Conservation (phyloP, 2,797 vertebrate species). For the Bradypus variegatus region DNA sequence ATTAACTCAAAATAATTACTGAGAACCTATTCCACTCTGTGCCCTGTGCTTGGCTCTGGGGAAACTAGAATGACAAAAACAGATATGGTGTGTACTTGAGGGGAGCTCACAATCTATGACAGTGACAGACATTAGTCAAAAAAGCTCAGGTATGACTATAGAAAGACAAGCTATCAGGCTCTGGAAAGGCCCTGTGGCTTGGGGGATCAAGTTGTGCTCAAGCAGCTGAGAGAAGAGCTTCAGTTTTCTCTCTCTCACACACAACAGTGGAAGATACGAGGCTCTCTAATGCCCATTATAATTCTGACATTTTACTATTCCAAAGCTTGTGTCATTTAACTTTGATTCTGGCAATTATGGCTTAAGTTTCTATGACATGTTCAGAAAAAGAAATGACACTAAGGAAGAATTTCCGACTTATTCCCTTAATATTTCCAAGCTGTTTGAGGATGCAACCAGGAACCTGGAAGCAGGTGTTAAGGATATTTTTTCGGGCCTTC, state of each 20-base stretch:
- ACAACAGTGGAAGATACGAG: background rate
- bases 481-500: background rate
- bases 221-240: background rate
- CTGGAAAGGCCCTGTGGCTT: background rate
- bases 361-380: background rate
- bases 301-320: background rate
- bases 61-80: background rate
- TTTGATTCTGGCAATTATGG: background rate
- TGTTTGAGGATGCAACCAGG: constrained; percentile 7
- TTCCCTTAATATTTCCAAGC: constrained; percentile 14
- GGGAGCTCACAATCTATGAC: background rate
- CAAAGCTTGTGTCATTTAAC: background rate
- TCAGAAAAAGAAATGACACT: background rate
- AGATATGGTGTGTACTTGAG: background rate
- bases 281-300: background rate
- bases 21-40: background rate
- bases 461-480: background rate
- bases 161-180: background rate
- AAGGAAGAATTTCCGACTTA: background rate
- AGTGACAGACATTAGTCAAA: background rate
- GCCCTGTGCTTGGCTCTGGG: background rate
- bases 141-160: background rate
- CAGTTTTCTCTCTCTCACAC: background rate
- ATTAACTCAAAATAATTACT: background rate
- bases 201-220: background rate